Conservation (phyloP, 53 echinoderm and acorn worm genomes). For the Apostichopus leukothele region DNA sequence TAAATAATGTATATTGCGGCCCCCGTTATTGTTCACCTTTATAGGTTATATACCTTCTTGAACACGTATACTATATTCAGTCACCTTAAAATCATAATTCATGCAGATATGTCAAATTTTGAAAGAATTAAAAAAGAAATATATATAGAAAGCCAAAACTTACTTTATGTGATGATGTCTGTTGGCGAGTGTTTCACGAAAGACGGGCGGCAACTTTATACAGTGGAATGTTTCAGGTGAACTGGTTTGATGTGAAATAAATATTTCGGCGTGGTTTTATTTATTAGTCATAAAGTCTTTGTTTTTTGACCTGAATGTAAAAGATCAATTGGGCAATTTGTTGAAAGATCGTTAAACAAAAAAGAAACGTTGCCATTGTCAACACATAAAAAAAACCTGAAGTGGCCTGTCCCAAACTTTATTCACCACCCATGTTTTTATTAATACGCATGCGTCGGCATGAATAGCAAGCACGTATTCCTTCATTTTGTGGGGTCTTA, state of each 20-base stretch:
- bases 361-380: background rate
- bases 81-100: too few species aligned
- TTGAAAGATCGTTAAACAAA: background rate
- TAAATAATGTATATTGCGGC: too few species aligned
- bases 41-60: too few species aligned
- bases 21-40: too few species aligned
- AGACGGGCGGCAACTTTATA: too few species aligned
- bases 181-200: too few species aligned
- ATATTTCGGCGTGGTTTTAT: background rate
- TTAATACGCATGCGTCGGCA: background rate
- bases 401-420: background rate
- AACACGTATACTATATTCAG: too few species aligned
- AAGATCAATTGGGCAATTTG: conserved; percentile 9
- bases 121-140: too few species aligned
- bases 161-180: too few species aligned
- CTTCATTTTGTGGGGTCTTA: background rate
- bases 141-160: too few species aligned
- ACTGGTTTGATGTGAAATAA: background rate
- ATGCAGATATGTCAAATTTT: too few species aligned
- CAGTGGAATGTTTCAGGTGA: too few species aligned
- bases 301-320: background rate
- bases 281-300: background rate
- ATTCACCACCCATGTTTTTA: background rate
- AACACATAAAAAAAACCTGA: background rate
- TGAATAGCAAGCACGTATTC: background rate